Conservation (phyloP, 2,797 vertebrate species). For the Sardinella longiceps region DNA sequence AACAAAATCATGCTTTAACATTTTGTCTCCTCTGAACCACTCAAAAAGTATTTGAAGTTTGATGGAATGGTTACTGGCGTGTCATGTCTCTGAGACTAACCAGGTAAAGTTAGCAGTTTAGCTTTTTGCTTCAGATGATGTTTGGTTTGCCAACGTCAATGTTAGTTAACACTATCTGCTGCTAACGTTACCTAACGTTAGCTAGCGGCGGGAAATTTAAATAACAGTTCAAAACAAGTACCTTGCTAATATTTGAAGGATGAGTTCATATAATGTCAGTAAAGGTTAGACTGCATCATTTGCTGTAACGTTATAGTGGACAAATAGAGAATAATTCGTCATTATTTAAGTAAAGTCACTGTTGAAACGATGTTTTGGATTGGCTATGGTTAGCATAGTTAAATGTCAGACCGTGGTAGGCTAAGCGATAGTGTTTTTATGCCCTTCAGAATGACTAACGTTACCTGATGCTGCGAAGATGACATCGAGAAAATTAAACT, state of each 20-base stretch:
- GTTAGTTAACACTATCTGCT: background rate
- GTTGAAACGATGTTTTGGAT: background rate
- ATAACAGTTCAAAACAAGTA: slow-evolving; percentile 31
- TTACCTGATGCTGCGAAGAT: background rate
- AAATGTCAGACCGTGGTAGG: background rate
- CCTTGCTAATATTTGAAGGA: background rate
- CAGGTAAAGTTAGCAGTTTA: background rate
- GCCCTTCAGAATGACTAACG: background rate
- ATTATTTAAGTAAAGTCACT: background rate
- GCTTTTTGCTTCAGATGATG: background rate
- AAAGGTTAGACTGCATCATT: background rate
- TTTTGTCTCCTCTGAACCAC: background rate
- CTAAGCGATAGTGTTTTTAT: no score
- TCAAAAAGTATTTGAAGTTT: background rate
- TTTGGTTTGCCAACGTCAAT: background rate
- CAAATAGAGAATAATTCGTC: background rate
- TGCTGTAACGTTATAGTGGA: no score
- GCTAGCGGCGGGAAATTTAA: slow-evolving; percentile 69
- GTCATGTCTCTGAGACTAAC: background rate
- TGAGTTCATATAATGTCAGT: background rate
- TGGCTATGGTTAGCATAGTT: background rate
- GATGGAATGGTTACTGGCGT: background rate
- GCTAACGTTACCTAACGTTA: background rate
- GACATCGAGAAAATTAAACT: slow-evolving; percentile 20
- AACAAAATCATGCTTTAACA: background rate